phyloP scores from a whole-genome alignment of 2,888 invertebrate genomes.

The Oxytorus armatus region DNA sequence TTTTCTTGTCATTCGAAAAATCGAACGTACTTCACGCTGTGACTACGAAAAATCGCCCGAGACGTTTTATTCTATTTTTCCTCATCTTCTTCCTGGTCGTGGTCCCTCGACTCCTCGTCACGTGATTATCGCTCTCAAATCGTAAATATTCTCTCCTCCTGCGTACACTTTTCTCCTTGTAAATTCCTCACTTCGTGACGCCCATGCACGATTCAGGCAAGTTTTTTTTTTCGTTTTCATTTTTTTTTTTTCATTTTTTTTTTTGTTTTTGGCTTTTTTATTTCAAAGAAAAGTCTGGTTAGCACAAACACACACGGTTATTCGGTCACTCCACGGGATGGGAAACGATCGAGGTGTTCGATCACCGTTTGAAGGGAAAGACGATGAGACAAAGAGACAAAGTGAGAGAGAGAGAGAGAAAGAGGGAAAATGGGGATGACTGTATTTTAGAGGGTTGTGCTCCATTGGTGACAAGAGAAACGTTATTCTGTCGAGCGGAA shows the following conservation, averaged over 20 bases:
- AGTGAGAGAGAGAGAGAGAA: conserved; percentile 15
- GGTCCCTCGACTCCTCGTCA: conserved; percentile 44
- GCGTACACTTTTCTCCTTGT: conserved; percentile 25
- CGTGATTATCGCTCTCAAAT: too few species aligned
- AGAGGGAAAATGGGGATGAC: not conserved
- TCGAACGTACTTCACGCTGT: conserved; percentile 10
- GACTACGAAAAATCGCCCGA: conserved; percentile 27
- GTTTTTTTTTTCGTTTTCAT: conserved; percentile 31
- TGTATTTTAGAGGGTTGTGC: not conserved
- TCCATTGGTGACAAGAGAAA: conserved; percentile 30
- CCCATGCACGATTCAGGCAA: conserved; percentile 72
- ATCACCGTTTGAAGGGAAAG: not conserved
- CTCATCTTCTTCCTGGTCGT: conserved; percentile 61
- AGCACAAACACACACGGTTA: conserved; percentile 71
- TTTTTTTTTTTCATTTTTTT: conserved; percentile 40
- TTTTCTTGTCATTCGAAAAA: conserved; percentile 21
- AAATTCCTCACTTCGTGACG: conserved; percentile 61
- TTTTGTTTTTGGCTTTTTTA: conserved; percentile 37
- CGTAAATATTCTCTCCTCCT: too few species aligned
- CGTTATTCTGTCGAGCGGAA: conserved; percentile 42
- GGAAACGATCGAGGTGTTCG: conserved; percentile 44
- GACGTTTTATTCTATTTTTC: conserved; percentile 28
- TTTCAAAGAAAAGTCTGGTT: conserved; percentile 66
- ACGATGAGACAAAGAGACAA: conserved; percentile 16
- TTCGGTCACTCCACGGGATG: conserved; percentile 57